A percentile compares a stretch with the other conserved stretches of the same genome.
Conservation (phyloP, 2,797 vertebrate species). For the Percopsis omiscomaycus region DNA sequence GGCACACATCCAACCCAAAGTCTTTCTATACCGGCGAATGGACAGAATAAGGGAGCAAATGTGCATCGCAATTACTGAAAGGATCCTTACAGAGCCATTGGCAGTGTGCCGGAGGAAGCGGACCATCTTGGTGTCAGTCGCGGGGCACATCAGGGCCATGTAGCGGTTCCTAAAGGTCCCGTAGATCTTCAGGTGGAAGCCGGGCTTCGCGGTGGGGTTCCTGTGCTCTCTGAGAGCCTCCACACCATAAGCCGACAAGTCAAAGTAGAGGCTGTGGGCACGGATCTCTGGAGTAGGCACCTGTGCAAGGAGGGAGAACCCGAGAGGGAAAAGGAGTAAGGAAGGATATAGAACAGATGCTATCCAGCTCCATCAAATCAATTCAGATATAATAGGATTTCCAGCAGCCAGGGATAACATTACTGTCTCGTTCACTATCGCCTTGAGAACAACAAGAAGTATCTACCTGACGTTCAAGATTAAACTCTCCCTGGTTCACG, state of each 20-base stretch:
- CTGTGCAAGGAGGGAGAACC: constrained; percentile 44
- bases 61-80: too few species aligned
- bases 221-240: constrained; percentile 71
- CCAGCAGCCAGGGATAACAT: background rate
- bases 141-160: constrained; percentile 79
- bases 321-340: background rate
- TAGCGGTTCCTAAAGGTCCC: constrained; percentile 82
- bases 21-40: background rate
- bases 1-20: background rate
- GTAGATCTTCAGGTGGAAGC: constrained; percentile 84
- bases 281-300: constrained; percentile 84
- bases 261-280: constrained; percentile 80
- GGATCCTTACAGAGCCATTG: constrained; percentile 77
- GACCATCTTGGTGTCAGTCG: constrained; percentile 80
- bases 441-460: constrained; percentile 1
- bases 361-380: background rate
- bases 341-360: background rate
- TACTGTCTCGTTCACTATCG: constrained; percentile 11
- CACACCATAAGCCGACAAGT: constrained; percentile 83
- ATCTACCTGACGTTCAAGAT: background rate
- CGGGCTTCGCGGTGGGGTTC: constrained; percentile 62
- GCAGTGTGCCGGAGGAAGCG: constrained; percentile 79
- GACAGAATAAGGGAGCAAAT: background rate
- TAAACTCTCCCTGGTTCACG: background rate
- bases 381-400: constrained; percentile 16